These are phyloP conservation scores for Alethe diademata DNA, from an alignment of 2,113 vertebrate species.

Conservation along the genomic window DNA sequence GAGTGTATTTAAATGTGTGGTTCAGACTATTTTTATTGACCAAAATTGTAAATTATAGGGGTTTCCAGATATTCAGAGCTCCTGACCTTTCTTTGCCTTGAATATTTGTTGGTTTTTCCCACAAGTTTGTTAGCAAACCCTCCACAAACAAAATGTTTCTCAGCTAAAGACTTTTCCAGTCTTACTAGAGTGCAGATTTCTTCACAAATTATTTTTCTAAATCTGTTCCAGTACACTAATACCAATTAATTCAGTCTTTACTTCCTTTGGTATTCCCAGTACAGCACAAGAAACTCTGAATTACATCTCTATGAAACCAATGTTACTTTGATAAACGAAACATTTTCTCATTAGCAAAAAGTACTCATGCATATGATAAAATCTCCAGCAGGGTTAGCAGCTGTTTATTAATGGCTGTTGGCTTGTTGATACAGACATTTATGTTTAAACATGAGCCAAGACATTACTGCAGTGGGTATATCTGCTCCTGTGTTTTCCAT, in stretches of 20 bases:
- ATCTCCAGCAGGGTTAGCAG: constrained; percentile 55
- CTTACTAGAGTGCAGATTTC: not conserved
- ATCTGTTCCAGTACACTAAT: not conserved
- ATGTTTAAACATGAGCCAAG: constrained; percentile 63
- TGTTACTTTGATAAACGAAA: constrained; percentile 61
- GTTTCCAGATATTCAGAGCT: not conserved
- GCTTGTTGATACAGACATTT: constrained; percentile 58
- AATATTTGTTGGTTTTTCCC: not conserved
- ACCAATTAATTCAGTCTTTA: not conserved
- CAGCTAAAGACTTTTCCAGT: not conserved
- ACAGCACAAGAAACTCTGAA: constrained; percentile 23
- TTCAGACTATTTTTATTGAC: not conserved
- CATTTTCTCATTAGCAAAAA: constrained; percentile 68
- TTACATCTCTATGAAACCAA: constrained; percentile 43
- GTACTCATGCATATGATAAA: constrained; percentile 56
- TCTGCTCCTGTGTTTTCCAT: constrained; percentile 32
- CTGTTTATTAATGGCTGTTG: constrained; percentile 68
- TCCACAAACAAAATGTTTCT: not conserved
- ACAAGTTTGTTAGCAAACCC: not conserved
- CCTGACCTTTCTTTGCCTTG: not conserved
- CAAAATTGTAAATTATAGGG: not conserved
- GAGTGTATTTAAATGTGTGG: not conserved
- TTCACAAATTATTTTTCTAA: not conserved
- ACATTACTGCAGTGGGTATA: constrained; percentile 36
- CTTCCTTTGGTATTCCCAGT: not conserved